Base-by-base conservation (phyloP, 2,797 vertebrate genomes). In the Chrysocyon brachyurus region DNA sequence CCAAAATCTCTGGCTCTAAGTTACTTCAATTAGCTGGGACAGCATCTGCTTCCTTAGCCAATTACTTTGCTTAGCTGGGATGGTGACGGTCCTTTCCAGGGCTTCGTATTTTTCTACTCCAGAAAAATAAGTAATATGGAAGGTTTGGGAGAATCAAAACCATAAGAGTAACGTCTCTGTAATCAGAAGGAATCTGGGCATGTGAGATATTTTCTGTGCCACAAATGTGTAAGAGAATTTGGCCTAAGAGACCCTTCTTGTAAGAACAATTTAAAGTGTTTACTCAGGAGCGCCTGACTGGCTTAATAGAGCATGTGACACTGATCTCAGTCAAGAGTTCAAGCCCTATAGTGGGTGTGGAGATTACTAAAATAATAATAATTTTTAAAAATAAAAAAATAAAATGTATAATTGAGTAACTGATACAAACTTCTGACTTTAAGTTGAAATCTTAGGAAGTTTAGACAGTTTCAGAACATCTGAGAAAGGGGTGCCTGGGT, bases 381-480 rank as follows among this genome's bases (percentile, higher is more conserved):
- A 68, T n/a, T 68, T 68, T 33, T 10, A 10, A 68, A 68, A 70
- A 70, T 68, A 70, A 72, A 75, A 46, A 15, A 49, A 49, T 86
- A 92, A 96, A 90, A 31, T 57, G 16, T 66, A 7, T 73, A 70
- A 33, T 40, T 19, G 36, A 66, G 19, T 73, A 84, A 57, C 75
- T 72, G 57, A 70, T 78, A 49, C 1, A 70, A 61, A 83, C 46
- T 81, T 28, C 52, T 87, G 17, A 31, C 86, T 89, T 84, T 72
- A 83, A 83, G 61, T 70, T 11, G 5, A 91, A 91, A 93, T 78
- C 33, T 72, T 57, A 26, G 24, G 26, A 73, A 52, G 12, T 33
- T 91, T 91, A 88, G 14, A 61, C 36, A 84, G 52, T 94, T 92
- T 87, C 72, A 86, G 31, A 79, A 83, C 56, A 90, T 87, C 12